Evolutionary conservation across 2,113 vertebrate genomes (phyloP).

Genomic region (Thamnaconus septentrionalis): DNA sequence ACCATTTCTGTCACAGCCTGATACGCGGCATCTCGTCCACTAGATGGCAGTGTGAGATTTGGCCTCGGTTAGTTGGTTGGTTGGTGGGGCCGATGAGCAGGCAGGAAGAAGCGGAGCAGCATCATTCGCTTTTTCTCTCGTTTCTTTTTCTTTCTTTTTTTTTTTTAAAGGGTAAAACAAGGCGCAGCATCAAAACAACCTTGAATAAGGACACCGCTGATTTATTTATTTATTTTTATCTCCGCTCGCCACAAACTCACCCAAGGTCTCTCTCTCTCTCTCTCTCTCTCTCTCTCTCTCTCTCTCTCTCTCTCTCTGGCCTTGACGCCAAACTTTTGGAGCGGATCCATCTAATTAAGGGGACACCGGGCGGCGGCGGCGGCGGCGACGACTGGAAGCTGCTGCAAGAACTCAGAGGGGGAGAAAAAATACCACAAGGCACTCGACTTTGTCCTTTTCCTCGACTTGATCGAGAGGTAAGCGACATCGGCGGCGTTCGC

Average conservation of each 20-base stretch:
- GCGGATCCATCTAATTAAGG: conserved; percentile 55
- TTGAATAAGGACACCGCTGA: conserved; percentile 41
- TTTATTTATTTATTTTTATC: background rate
- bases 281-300: no score
- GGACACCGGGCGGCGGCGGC: no score
- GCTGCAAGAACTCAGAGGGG: no score
- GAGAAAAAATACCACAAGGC: no score
- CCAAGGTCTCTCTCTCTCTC: conserved; percentile 14
- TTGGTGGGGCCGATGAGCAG: no score
- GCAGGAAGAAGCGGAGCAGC: background rate
- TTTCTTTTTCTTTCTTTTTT: no score
- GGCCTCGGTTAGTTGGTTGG: background rate
- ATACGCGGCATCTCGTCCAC: conserved; percentile 12
- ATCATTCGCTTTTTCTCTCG: conserved; percentile 7
- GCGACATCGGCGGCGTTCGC: background rate
- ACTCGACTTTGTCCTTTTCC: no score
- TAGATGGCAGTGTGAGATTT: conserved; percentile 62
- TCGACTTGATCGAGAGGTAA: conserved; percentile 40
- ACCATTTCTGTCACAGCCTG: conserved; percentile 1
- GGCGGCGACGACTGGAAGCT: no score
- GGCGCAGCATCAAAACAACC: conserved; percentile 51
- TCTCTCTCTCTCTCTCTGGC: no score
- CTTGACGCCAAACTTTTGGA: conserved; percentile 33
- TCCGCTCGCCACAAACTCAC: conserved; percentile 6
- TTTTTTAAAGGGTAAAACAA: conserved; percentile 26